A percentile compares a stretch with the other conserved stretches of the same genome.
phyloP scores from a whole-genome alignment of 2,113 vertebrate species.

The Vulpes ferrilata region DNA sequence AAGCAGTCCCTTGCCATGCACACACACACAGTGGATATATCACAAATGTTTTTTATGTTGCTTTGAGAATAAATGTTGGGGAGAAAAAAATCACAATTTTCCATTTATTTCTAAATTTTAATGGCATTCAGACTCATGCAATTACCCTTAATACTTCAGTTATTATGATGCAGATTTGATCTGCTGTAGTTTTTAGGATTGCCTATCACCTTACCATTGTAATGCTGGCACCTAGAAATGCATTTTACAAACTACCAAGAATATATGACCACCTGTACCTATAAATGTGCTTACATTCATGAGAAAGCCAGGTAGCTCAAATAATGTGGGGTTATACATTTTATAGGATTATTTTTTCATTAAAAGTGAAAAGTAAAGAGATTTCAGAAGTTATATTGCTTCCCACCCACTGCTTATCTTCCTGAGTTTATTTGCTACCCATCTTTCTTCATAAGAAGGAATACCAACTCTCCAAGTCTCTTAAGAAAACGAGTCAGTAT shows the following conservation, averaged over 20 bases:
- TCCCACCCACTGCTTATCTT: slow-evolving; percentile 26
- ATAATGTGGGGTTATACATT: slow-evolving; percentile 52
- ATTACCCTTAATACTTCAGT: slow-evolving; percentile 21
- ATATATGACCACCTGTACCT: slow-evolving; percentile 34
- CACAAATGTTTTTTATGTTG: neutral
- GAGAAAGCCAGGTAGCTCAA: slow-evolving; percentile 28
- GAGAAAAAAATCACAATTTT: slow-evolving; percentile 22
- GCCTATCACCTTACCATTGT: slow-evolving; percentile 47
- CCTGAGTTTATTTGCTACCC: neutral
- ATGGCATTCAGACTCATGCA: slow-evolving; percentile 61
- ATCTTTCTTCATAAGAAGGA: neutral
- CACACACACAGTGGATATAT: neutral
- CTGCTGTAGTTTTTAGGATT: slow-evolving; percentile 62
- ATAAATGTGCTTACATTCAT: slow-evolving; percentile 12
- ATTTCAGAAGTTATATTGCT: neutral
- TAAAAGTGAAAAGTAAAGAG: slow-evolving; percentile 61
- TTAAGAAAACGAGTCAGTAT: neutral
- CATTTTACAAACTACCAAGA: slow-evolving; percentile 63
- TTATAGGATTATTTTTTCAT: slow-evolving; percentile 38
- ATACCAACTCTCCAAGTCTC: neutral
- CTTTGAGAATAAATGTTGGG: slow-evolving; percentile 35
- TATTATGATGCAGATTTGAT: slow-evolving; percentile 67
- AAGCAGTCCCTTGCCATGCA: neutral
- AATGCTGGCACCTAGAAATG: slow-evolving; percentile 26
- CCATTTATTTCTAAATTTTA: slow-evolving; percentile 71